A percentile compares a stretch with the other conserved stretches of the same genome.
These are phyloP conservation scores for Elachura formosa DNA, from an alignment of 2,113 vertebrate genomes.

Conservation along the genomic window DNA sequence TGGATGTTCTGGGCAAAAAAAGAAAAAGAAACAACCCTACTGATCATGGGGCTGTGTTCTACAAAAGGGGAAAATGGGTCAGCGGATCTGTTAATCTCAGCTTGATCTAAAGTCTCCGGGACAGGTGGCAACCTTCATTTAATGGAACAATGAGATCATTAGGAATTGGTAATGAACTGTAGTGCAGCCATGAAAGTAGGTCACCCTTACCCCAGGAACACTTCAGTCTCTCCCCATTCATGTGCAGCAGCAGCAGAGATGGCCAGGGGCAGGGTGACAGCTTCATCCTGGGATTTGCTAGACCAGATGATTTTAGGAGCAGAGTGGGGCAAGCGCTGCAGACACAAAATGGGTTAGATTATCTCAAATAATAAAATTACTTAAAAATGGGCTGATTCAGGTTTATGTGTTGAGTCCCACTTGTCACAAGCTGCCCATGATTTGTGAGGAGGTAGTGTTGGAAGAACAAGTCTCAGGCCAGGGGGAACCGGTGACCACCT, in stretches of 20 bases:
- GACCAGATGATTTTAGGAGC: not conserved
- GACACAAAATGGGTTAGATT: not conserved
- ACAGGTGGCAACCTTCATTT: constrained; percentile 59
- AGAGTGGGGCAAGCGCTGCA: fast-evolving
- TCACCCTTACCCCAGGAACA: constrained; percentile 23
- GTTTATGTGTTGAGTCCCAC: not conserved
- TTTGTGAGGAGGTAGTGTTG: not conserved
- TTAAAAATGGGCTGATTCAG: not conserved
- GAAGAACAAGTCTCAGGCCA: not conserved
- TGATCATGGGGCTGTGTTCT: not conserved
- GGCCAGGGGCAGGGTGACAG: not conserved
- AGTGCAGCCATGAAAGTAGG: constrained; percentile 11
- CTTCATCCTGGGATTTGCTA: not conserved
- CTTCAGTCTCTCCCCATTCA: not conserved
- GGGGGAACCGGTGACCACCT: not conserved
- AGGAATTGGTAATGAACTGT: constrained; percentile 40
- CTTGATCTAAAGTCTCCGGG: constrained; percentile 34
- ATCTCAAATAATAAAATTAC: not conserved
- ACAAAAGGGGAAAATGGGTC: constrained; percentile 41
- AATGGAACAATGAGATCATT: constrained; percentile 55
- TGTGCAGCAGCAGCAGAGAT: constrained; percentile 1
- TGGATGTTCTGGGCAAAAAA: not conserved
- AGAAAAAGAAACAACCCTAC: not conserved
- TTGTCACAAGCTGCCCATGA: not conserved
- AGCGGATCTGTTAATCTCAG: constrained; percentile 28